Evolutionary conservation across 92 coral and sea anemone species (phyloP), one percentile per base, ranked within the genome.

Genomic region (Umimayanthus chanpuru): DNA sequence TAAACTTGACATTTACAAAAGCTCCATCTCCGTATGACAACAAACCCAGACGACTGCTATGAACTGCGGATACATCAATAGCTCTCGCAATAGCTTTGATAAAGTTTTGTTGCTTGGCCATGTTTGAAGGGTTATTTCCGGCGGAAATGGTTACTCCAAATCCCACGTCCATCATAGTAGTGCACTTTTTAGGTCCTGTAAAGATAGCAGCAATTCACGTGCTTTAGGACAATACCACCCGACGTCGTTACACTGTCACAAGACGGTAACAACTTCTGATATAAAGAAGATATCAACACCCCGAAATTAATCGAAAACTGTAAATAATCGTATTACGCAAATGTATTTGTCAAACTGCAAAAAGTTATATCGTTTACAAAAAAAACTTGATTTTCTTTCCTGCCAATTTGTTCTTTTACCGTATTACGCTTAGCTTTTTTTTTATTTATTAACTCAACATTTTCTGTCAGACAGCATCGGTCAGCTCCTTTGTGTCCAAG

Each of bases 31-130:
- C 85, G 72, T 80, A 58, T 20, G 85, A 58, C 6, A 80, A 32
- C 26, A 80, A 80, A 29, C 85, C 85, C 21, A 80, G 73, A 29
- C 85, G 85, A 39, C 85, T 58, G 47, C 73, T 38, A 11, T 56
- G 43, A 30, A 8, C 85, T 56, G 49, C 85, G 1, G 85, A 14
- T 5, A 80, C n/a, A 56, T 80, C 85, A 36, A 80, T 15, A 23
- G 72, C 49, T 30, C 44, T 80, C 53, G 73, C 85, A 3, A 80
- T 64, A 30, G 85, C 71, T 61, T 64, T 58, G 73, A 80, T 39
- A 21, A 80, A 80, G 29, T 80, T 80, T n/a, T 80, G 72, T 80
- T 80, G 85, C 18, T 53, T 80, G 29, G 7, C 85, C 85, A 80
- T 80, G 29, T 80, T 80, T 36, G 43, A 55, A 36, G 71, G 41